Percentiles rank a stretch among this genome's conserved stretches.
phyloP scores from a whole-genome alignment of 2,888 invertebrate species.

The Caenorhabditis afra region DNA sequence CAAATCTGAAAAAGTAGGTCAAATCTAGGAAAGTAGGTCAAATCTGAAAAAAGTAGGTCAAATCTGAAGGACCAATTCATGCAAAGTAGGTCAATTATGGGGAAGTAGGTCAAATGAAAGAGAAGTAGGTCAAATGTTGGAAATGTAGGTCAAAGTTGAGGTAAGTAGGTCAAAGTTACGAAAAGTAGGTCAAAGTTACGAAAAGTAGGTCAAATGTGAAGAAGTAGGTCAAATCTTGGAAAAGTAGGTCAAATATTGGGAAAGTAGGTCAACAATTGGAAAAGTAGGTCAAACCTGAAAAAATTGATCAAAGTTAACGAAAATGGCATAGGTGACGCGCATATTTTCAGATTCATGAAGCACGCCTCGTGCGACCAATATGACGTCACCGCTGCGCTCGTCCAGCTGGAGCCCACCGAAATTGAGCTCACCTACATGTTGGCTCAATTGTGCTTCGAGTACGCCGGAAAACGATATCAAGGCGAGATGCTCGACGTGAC shows the following conservation, averaged over 20 bases:
- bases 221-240: too few relatives aligned
- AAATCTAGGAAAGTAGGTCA: too few relatives aligned
- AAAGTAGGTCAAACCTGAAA: not conserved
- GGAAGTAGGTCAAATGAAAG: too few relatives aligned
- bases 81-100: too few relatives aligned
- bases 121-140: too few relatives aligned
- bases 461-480: constrained; percentile 47
- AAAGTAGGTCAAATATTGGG: too few relatives aligned
- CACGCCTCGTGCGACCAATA: constrained; percentile 25
- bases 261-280: too few relatives aligned
- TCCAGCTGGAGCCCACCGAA: constrained; percentile 35
- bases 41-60: too few relatives aligned
- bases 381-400: constrained; percentile 25
- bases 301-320: too few relatives aligned
- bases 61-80: too few relatives aligned
- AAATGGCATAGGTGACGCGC: not conserved
- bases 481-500: constrained; percentile 36
- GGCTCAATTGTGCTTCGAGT: constrained; percentile 50
- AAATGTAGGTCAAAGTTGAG: not conserved
- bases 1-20: not conserved
- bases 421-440: constrained; percentile 55
- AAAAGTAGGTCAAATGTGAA: too few relatives aligned
- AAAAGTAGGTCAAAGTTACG: not conserved
- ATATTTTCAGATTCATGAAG: constrained; percentile 16
- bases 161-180: not conserved